Evolutionary conservation across 2,888 invertebrate species (phyloP).

Genomic region (Dryadula phaetusa): DNA sequence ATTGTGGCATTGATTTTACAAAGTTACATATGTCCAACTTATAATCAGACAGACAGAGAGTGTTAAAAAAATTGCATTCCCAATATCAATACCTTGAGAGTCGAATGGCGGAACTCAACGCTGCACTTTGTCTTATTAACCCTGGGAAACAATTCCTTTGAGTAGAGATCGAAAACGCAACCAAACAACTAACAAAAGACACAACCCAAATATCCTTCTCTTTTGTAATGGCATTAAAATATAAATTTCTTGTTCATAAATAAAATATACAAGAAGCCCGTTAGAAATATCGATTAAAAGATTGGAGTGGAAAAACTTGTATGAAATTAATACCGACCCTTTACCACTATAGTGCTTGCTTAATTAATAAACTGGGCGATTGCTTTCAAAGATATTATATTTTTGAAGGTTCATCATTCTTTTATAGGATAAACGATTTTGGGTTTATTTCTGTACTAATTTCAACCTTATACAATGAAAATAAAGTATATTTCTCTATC

Average conservation of each 20-base stretch:
- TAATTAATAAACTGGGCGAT: conserved; percentile 50
- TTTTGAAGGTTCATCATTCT: conserved; percentile 43
- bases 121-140: too few species aligned
- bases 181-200: too few species aligned
- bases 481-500: background rate
- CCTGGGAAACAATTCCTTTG: too few species aligned
- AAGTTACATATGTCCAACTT: too few species aligned
- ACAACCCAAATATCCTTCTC: too few species aligned
- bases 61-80: too few species aligned
- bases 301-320: conserved; percentile 48
- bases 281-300: conserved; percentile 47
- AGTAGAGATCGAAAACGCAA: too few species aligned
- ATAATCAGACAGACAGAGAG: too few species aligned
- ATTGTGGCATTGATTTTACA: too few species aligned
- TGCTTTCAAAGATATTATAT: conserved; percentile 47
- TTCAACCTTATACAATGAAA: background rate
- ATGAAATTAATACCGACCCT: conserved; percentile 49
- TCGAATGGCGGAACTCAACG: too few species aligned
- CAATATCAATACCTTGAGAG: too few species aligned
- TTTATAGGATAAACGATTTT: conserved; percentile 41
- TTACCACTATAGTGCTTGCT: conserved; percentile 44
- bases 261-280: conserved; percentile 43
- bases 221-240: background rate
- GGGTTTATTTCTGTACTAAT: background rate
- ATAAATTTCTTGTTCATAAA: conserved; percentile 40